Conservation (phyloP, 2,888 invertebrate genomes). For the Phytoseiulus persimilis region DNA sequence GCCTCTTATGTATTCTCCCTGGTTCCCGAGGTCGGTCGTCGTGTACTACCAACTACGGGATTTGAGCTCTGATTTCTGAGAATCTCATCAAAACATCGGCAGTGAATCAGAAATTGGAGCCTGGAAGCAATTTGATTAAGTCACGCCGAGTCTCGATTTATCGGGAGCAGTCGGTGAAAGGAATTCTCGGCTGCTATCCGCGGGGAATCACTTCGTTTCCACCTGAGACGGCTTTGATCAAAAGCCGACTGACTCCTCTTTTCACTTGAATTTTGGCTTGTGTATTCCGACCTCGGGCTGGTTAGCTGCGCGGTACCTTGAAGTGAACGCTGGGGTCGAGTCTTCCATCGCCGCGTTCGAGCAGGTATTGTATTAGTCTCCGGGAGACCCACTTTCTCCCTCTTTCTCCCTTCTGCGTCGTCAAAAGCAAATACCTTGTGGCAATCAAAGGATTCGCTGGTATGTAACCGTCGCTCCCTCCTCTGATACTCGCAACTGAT, state of each 20-base stretch:
- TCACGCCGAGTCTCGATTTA: too few relatives aligned
- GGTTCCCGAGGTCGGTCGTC: too few relatives aligned
- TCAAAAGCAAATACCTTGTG: background rate
- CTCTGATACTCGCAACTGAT: background rate
- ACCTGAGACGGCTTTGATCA: background rate
- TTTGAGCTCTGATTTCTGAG: too few relatives aligned
- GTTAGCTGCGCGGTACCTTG: background rate
- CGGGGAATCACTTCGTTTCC: background rate
- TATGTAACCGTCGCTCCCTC: background rate
- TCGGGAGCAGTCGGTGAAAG: too few relatives aligned
- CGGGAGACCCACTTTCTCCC: background rate
- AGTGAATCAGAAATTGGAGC: too few relatives aligned
- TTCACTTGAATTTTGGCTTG: background rate
- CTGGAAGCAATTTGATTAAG: too few relatives aligned
- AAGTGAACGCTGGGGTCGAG: background rate
- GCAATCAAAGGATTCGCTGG: background rate
- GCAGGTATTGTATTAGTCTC: background rate
- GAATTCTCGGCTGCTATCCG: background rate
- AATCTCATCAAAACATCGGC: too few relatives aligned
- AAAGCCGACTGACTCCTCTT: background rate
- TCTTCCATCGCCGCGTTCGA: background rate
- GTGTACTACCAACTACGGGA: too few relatives aligned
- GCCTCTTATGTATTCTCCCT: too few relatives aligned
- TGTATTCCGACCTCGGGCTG: background rate
- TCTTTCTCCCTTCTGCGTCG: background rate